Base-by-base conservation (phyloP, 2,113 vertebrate genomes). In the Opisthocomus hoazin region DNA sequence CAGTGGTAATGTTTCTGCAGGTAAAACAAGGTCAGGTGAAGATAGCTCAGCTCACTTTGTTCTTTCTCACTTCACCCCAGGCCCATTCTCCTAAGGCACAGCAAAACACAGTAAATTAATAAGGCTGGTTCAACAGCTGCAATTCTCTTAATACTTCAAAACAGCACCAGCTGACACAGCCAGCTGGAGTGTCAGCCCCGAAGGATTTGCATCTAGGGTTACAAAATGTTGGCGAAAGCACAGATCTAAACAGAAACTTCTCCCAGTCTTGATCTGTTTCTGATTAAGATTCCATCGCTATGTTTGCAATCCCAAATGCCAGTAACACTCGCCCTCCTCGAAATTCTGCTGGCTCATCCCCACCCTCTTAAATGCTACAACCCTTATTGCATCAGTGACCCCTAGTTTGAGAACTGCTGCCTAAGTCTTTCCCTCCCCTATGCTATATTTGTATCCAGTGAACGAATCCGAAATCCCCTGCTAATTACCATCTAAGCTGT, bases 401-500 rank as follows among this genome's bases (percentile, higher is more conserved):
- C 68, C 5, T 30, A 6, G 30, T 70, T 78, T 81, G 51, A 84
- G 27, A 87, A 58, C n/a, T 43, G 29, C 58, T 78, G 15, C 90
- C 87, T 48, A 11, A 83, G 90, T 87, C 84, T 96, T 94, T 75
- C 88, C 76, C 70, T 76, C 77, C 75, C 68, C 54, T 51, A 2
- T 83, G 90, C 85, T 97, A 93, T 95, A 94, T 93, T 96, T 95
- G 64, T 86, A 82, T 81, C 57, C 77, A 93, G 80, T 87, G 86
- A 87, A 69, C 93, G 82, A 78, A 87, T 91, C 88, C 36, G 0
- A 90, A 97, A 97, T 92, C 87, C 81, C 76, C 65, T 2, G 11
- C 94, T 94, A 95, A 97, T 96, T 91, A 95, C 90, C 90, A 94
- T 95, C 92, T 93, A 96, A 96, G 92, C 85, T 96, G 73, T 94